phyloP scores from a whole-genome alignment of 1,140 invertebrate species.

The Lutraria rhynchaena region DNA sequence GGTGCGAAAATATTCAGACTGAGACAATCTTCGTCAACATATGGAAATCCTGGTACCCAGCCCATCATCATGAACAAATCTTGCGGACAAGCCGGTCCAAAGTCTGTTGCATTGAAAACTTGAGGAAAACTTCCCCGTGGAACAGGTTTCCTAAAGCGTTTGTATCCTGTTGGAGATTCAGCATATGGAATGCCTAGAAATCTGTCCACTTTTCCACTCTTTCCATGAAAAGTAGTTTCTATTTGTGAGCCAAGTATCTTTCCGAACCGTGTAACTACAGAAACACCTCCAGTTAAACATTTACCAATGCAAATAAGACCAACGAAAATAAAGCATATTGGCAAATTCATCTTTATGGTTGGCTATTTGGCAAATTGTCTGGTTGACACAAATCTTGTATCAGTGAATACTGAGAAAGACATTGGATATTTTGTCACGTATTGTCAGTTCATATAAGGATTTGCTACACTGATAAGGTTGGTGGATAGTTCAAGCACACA shows the following conservation, averaged over 20 bases:
- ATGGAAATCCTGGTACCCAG: slow-evolving; percentile 30
- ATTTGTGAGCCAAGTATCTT: slow-evolving; percentile 20
- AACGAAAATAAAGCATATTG: too few relatives aligned
- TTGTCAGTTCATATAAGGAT: too few relatives aligned
- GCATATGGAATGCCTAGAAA: slow-evolving; percentile 96
- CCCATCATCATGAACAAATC: slow-evolving; percentile 88
- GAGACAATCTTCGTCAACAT: slow-evolving; percentile 70
- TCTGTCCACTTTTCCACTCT: slow-evolving; percentile 88
- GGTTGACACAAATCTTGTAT: too few relatives aligned
- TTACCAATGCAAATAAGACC: too few relatives aligned
- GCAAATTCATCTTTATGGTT: too few relatives aligned
- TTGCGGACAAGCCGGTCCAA: slow-evolving; percentile 95
- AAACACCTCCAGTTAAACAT: too few relatives aligned
- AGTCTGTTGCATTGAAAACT: slow-evolving; percentile 85
- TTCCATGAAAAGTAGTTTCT: slow-evolving; percentile 23
- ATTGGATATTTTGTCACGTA: too few relatives aligned
- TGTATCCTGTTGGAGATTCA: slow-evolving; percentile 92
- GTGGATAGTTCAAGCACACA: too few relatives aligned
- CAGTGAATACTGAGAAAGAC: too few relatives aligned
- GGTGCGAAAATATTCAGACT: slow-evolving; percentile 72
- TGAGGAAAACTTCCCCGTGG: slow-evolving; percentile 89
- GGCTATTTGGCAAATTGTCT: too few relatives aligned
- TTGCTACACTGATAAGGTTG: too few relatives aligned
- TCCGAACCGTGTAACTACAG: slow-evolving; percentile 35
- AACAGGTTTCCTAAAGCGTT: slow-evolving; percentile 93